phyloP scores from a whole-genome alignment of 2,797 vertebrate species.

The Lepilemur ruficaudatus region DNA sequence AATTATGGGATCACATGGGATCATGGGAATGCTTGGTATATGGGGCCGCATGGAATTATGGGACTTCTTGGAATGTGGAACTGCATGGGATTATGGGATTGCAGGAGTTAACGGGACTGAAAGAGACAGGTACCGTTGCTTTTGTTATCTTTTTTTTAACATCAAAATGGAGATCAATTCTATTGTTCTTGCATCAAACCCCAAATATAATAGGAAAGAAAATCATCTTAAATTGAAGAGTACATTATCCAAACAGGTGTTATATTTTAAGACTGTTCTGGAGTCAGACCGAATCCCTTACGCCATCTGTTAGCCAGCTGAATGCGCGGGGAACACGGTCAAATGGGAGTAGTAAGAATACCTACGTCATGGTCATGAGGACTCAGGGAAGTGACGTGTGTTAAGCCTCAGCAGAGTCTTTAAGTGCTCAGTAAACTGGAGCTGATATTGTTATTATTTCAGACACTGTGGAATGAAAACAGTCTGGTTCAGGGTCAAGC shows the following conservation, averaged over 20 bases:
- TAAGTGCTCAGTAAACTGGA: background rate
- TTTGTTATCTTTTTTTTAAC: background rate
- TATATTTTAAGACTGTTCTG: background rate
- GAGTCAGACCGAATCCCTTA: background rate
- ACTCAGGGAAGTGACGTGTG: background rate
- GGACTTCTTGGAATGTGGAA: background rate
- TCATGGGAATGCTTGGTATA: background rate
- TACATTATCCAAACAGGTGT: background rate
- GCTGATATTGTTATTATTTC: background rate
- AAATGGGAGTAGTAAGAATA: background rate
- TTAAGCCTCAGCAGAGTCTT: background rate
- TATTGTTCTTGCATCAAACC: background rate
- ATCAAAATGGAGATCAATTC: background rate
- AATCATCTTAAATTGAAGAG: background rate
- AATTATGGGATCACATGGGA: background rate
- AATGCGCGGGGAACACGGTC: background rate
- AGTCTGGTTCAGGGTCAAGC: background rate
- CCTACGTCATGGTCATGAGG: rapidly evolving
- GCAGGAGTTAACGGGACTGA: background rate
- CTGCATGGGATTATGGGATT: no score
- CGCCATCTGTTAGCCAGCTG: background rate
- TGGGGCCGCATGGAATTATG: background rate
- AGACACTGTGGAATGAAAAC: background rate
- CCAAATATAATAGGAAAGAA: background rate
- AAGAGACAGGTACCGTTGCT: background rate